Conservation (phyloP, 1,140 invertebrate genomes). For the Pararge aegeria region DNA sequence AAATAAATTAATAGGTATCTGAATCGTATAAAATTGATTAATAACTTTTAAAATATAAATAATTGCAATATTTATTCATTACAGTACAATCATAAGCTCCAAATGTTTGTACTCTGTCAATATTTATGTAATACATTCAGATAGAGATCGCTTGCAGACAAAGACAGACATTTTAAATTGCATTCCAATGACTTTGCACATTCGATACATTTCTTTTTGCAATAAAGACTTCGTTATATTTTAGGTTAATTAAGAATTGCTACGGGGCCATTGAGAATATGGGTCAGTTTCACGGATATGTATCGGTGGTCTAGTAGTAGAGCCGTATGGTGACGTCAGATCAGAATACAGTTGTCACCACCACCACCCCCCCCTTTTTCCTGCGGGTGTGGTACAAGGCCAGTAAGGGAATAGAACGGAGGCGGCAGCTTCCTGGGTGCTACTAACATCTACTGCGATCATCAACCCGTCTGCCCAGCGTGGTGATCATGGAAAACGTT, state of each 20-base stretch:
- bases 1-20: not conserved
- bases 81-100: slow-evolving; percentile 26
- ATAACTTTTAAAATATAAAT: not conserved
- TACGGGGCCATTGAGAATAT: slow-evolving; percentile 18
- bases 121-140: slow-evolving; percentile 55
- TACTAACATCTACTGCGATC: no score
- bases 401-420: no score
- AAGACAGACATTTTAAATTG: slow-evolving; percentile 67
- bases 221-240: slow-evolving; percentile 56
- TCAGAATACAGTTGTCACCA: no score
- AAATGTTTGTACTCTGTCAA: slow-evolving; percentile 43
- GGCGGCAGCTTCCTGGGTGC: no score
- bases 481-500: no score
- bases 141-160: slow-evolving; percentile 48
- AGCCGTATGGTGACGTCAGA: no score
- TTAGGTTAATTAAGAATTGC: slow-evolving; percentile 59
- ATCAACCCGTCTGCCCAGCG: no score
- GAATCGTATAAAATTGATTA: not conserved
- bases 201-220: slow-evolving; percentile 56
- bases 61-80: slow-evolving; percentile 20
- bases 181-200: slow-evolving; percentile 56
- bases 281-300: not conserved
- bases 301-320: no score
- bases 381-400: no score
- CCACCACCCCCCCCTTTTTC: no score